Percentiles rank a stretch among this genome's conserved stretches.
Conservation (phyloP, 2,113 vertebrate species). For the Pica pica region DNA sequence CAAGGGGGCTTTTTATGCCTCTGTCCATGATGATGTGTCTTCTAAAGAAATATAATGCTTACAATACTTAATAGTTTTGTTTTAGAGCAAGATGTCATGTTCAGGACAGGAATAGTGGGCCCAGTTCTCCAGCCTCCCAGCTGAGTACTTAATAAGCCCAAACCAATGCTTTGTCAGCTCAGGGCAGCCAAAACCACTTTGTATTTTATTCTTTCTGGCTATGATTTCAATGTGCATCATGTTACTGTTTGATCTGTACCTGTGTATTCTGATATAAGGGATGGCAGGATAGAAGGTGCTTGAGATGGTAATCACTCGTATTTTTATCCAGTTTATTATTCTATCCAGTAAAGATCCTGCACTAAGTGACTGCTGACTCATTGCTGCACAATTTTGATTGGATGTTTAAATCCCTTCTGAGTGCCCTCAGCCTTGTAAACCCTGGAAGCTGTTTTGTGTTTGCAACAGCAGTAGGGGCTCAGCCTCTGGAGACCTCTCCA, state of each 20-base stretch:
- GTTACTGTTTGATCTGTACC: not conserved
- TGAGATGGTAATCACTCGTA: not conserved
- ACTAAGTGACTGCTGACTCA: not conserved
- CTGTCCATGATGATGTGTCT: not conserved
- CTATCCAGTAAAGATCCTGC: not conserved
- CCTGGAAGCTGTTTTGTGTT: not conserved
- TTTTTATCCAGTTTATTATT: not conserved
- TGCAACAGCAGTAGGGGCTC: not conserved
- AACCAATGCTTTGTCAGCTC: not conserved
- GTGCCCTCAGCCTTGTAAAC: not conserved
- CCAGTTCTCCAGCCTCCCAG: not conserved
- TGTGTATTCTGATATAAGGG: not conserved
- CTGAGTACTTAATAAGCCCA: not conserved
- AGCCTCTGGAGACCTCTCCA: not conserved
- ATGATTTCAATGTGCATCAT: not conserved
- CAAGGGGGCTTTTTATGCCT: not conserved
- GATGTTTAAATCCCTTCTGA: not conserved
- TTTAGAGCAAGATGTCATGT: not conserved
- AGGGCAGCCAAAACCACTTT: not conserved
- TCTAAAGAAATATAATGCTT: conserved; percentile 1
- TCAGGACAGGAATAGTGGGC: not conserved
- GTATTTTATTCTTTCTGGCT: not conserved
- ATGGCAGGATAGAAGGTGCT: not conserved
- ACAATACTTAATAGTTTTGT: not conserved
- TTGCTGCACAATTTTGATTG: not conserved